Percentiles rank a stretch among this genome's conserved stretches.
These are phyloP conservation scores for Oncorhynchus tshawytscha DNA, from an alignment of 2,113 vertebrate species.

Conservation along the genomic window DNA sequence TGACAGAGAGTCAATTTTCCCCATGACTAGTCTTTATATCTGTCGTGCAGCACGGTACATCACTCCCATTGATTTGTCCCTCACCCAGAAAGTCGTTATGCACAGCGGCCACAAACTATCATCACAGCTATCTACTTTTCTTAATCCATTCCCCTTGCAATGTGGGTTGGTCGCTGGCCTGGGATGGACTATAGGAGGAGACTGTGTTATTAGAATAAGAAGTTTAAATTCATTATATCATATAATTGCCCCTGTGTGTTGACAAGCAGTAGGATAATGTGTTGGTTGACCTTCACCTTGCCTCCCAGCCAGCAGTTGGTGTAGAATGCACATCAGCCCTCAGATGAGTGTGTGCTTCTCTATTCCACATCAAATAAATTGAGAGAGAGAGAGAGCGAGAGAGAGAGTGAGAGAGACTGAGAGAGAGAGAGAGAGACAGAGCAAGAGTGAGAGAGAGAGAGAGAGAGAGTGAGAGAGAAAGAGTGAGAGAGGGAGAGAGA, in stretches of 20 bases:
- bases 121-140: constrained; percentile 47
- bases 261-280: constrained; percentile 54
- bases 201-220: background rate
- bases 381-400: constrained; percentile 1
- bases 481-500: constrained; percentile 3
- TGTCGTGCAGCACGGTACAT: constrained; percentile 76
- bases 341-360: constrained; percentile 47
- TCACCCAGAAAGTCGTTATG: constrained; percentile 47
- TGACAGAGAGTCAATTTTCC: constrained; percentile 81
- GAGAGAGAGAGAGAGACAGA: constrained; percentile 10
- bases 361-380: constrained; percentile 62
- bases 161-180: background rate
- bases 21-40: constrained; percentile 83
- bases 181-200: constrained; percentile 1
- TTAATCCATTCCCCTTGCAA: constrained; percentile 39
- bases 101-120: constrained; percentile 48
- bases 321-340: constrained; percentile 6
- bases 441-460: background rate
- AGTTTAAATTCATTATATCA: constrained; percentile 23
- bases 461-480: too few relatives aligned
- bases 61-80: constrained; percentile 73
- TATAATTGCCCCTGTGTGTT: constrained; percentile 3
- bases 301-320: too few relatives aligned
- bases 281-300: constrained; percentile 51
- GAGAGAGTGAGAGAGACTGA: too few relatives aligned